These are phyloP conservation scores for Corythucha ciliata DNA, from an alignment of 2,888 invertebrate species.

Conservation along the genomic window DNA sequence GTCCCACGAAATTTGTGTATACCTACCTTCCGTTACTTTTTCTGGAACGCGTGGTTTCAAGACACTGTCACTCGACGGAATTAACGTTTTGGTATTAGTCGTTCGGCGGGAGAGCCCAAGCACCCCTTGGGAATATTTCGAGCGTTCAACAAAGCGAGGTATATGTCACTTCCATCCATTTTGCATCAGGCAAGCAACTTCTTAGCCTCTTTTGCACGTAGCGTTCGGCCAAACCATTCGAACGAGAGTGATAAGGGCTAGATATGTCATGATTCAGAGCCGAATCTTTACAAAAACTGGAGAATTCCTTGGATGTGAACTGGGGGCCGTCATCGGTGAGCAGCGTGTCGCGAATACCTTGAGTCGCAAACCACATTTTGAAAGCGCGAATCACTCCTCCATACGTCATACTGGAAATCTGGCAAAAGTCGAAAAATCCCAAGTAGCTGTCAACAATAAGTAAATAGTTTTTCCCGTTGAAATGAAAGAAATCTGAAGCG, in stretches of 20 bases:
- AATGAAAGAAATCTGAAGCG: conserved; percentile 12
- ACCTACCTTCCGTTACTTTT: too few species aligned
- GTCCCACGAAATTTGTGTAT: too few species aligned
- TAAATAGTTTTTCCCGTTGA: not conserved
- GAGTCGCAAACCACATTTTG: conserved; percentile 1
- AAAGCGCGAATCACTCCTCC: not conserved
- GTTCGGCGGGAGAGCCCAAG: too few species aligned
- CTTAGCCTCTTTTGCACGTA: conserved; percentile 1
- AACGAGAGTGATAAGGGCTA: not conserved
- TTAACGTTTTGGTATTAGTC: too few species aligned
- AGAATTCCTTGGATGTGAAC: not conserved
- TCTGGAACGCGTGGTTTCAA: too few species aligned
- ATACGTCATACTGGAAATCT: not conserved
- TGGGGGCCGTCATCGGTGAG: not conserved
- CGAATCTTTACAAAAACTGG: not conserved
- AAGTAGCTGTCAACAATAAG: conserved; percentile 13
- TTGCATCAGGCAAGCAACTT: too few species aligned
- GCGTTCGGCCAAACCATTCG: conserved; percentile 1
- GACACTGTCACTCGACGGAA: too few species aligned
- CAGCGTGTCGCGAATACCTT: conserved; percentile 6
- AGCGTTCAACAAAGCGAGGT: too few species aligned
- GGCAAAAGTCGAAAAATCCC: conserved; percentile 11
- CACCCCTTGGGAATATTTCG: too few species aligned
- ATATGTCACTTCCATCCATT: too few species aligned
- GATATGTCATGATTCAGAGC: not conserved